Conservation (phyloP, 2,888 invertebrate species). For the Aelia acuminata region DNA sequence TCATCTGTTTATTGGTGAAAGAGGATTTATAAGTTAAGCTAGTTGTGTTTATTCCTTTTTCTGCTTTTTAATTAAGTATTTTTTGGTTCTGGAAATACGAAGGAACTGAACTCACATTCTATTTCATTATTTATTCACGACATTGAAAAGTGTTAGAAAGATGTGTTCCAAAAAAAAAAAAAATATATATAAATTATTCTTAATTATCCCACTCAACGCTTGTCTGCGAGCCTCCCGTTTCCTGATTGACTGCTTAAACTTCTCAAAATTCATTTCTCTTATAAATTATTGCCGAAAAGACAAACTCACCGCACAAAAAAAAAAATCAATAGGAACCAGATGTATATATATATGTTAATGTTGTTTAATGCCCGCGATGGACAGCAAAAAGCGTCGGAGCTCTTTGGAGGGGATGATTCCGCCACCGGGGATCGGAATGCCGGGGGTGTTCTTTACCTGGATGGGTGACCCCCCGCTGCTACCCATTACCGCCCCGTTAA, state of each 20-base stretch:
- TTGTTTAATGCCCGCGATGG: background rate
- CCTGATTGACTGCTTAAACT: background rate
- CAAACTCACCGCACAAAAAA: background rate
- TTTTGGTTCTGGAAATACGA: too few species aligned
- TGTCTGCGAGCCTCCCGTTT: background rate
- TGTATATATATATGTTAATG: slow-evolving; percentile 42
- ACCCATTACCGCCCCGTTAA: background rate
- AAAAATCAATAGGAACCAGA: background rate
- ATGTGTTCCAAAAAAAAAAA: background rate
- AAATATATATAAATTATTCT: background rate
- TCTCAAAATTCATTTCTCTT: background rate
- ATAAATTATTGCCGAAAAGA: slow-evolving; percentile 5
- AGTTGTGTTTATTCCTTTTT: too few species aligned
- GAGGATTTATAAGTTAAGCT: too few species aligned
- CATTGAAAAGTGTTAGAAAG: too few species aligned
- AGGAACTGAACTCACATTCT: too few species aligned
- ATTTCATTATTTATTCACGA: too few species aligned
- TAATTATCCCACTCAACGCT: slow-evolving; percentile 12
- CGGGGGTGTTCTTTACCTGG: slow-evolving; percentile 36
- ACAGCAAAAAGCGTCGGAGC: background rate
- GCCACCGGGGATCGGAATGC: slow-evolving; percentile 34
- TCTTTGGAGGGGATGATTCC: slow-evolving; percentile 34
- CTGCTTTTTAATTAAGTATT: too few species aligned
- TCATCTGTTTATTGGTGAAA: too few species aligned
- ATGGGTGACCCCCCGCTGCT: slow-evolving; percentile 20